These are phyloP conservation scores for Caerostris extrusa DNA, from an alignment of 1,140 invertebrate genomes.

Conservation along the genomic window DNA sequence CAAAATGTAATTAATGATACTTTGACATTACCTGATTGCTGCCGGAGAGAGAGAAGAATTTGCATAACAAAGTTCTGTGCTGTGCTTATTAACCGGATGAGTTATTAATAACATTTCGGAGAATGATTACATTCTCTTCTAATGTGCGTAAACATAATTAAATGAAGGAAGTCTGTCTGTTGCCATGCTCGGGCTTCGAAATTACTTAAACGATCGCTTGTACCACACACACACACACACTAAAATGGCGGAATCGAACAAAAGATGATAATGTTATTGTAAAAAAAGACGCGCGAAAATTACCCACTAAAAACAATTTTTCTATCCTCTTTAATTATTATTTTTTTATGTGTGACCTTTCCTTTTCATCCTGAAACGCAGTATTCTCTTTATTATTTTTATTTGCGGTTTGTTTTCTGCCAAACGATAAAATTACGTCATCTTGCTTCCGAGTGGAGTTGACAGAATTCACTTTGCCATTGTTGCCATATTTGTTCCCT, in stretches of 20 bases:
- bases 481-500: slow-evolving; percentile 50
- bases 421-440: background rate
- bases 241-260: slow-evolving; percentile 56
- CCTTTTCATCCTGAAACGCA: background rate
- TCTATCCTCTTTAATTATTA: background rate
- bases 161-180: slow-evolving; percentile 64
- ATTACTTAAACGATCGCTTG: slow-evolving; percentile 73
- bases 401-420: background rate
- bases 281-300: slow-evolving; percentile 33
- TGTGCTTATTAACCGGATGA: slow-evolving; percentile 72
- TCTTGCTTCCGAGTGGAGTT: background rate
- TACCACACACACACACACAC: no score
- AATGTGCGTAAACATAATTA: slow-evolving; percentile 76
- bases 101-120: slow-evolving; percentile 76
- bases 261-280: slow-evolving; percentile 68
- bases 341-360: background rate
- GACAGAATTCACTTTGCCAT: no score
- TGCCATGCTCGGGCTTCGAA: slow-evolving; percentile 43
- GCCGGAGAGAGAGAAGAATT: slow-evolving; percentile 65
- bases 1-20: slow-evolving; percentile 76
- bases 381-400: background rate
- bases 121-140: slow-evolving; percentile 73
- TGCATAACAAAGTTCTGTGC: slow-evolving; percentile 71
- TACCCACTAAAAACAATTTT: slow-evolving; percentile 38
- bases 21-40: slow-evolving; percentile 76